These are phyloP conservation scores for Hozukius guyotensis DNA, from an alignment of 2,797 vertebrate genomes.

Conservation along the genomic window DNA sequence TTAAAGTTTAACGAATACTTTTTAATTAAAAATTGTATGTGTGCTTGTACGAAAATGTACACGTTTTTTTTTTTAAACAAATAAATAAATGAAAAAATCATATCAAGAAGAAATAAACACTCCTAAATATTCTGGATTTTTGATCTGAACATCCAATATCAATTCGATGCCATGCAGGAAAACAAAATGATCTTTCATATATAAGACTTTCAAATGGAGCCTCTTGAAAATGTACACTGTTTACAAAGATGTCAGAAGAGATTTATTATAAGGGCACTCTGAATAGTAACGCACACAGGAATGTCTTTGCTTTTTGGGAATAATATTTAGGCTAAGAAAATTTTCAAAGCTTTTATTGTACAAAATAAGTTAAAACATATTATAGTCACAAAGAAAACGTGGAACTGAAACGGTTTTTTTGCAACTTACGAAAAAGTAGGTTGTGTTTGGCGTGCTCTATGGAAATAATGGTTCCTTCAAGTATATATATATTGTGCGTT, in stretches of 20 bases:
- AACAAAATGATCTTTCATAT: slow-evolving; percentile 67
- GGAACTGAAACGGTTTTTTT: slow-evolving; percentile 24
- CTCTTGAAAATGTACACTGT: slow-evolving; percentile 82
- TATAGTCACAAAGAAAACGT: slow-evolving; percentile 46
- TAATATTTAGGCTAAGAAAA: slow-evolving; percentile 63
- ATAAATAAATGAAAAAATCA: slow-evolving; percentile 79
- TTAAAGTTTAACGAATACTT: slow-evolving; percentile 56
- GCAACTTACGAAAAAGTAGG: slow-evolving; percentile 37
- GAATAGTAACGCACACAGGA: slow-evolving; percentile 75
- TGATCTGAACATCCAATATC: slow-evolving; percentile 61
- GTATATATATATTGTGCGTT: slow-evolving; percentile 71
- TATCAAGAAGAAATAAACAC: slow-evolving; percentile 53
- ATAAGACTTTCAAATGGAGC: slow-evolving; percentile 70
- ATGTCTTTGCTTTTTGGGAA: slow-evolving; percentile 72
- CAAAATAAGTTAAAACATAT: slow-evolving; percentile 81
- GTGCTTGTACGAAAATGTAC: slow-evolving; percentile 78
- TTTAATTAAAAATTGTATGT: slow-evolving; percentile 61
- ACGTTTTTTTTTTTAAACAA: slow-evolving; percentile 68
- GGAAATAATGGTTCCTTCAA: slow-evolving; percentile 72
- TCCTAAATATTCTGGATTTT: slow-evolving; percentile 68
- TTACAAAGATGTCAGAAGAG: slow-evolving; percentile 84
- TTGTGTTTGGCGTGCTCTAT: slow-evolving; percentile 61
- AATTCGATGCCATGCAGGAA: slow-evolving; percentile 73
- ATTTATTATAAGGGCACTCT: slow-evolving; percentile 84
- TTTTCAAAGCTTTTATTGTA: slow-evolving; percentile 73